Conservation (phyloP, 2,888 invertebrate genomes). For the Callimorpha dominula region DNA sequence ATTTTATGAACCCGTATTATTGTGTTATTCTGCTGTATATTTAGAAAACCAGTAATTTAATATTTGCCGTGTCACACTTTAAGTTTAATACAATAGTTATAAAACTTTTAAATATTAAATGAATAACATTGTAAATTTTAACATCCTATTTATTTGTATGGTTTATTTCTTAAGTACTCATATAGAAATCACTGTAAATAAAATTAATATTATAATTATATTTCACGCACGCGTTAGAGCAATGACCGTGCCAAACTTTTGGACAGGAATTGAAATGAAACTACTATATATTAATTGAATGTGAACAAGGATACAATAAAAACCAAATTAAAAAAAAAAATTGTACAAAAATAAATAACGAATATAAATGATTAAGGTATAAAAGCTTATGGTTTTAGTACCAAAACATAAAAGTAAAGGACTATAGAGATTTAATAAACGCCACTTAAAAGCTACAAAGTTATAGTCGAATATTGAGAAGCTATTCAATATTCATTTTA, state of each 20-base stretch:
- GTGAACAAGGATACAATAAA: constrained; percentile 51
- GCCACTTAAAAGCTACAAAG: constrained; percentile 28
- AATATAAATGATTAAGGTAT: constrained; percentile 54
- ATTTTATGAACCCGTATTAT: constrained; percentile 69
- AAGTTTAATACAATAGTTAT: not conserved
- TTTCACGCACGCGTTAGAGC: constrained; percentile 46
- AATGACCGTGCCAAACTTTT: constrained; percentile 62
- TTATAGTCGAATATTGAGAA: constrained; percentile 49
- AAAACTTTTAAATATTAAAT: not conserved
- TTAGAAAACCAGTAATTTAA: not conserved
- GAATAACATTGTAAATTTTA: not conserved
- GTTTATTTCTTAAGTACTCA: constrained; percentile 11
- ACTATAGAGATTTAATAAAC: constrained; percentile 27
- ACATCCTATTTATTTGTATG: not conserved
- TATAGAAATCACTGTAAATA: constrained; percentile 41
- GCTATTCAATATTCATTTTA: constrained; percentile 9
- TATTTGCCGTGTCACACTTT: not conserved
- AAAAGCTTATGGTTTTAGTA: constrained; percentile 50
- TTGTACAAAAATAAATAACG: constrained; percentile 68
- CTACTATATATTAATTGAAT: constrained; percentile 50
- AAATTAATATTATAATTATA: constrained; percentile 44
- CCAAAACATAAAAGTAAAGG: constrained; percentile 39
- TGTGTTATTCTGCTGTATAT: constrained; percentile 30
- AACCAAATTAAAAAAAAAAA: constrained; percentile 55
- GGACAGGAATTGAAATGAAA: constrained; percentile 74